Evolutionary conservation across 2,797 vertebrate genomes (phyloP), one percentile per base, ranked within the genome.

Genomic region (Sebastes steindachneri): DNA sequence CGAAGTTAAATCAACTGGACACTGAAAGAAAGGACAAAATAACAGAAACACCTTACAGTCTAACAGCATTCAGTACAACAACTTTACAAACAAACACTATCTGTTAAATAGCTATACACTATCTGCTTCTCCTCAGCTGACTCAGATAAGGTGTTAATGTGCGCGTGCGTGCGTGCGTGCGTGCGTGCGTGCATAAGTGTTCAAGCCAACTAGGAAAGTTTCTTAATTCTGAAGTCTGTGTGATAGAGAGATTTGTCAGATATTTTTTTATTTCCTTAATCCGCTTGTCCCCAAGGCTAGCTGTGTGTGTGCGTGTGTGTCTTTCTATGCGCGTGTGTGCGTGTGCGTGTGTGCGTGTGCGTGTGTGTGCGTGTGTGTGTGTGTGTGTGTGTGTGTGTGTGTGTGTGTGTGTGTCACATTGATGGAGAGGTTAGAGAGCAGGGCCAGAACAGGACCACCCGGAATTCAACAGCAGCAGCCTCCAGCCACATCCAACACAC

Each of bases 231-330:
- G n/a, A 75, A 82, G 77, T 89, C 83, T 80, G 75, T 80, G 83
- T 83, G 75, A 90, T 86, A 77, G 81, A 93, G 84, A 86, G 82
- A 93, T 92, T 93, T 92, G 79, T 90, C 81, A 53, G 77, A 88
- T 63, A 80, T 89, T 77, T 79, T 83, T 57, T 19, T 21, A 79
- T 91, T 82, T 83, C 71, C 71, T 89, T 92, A 92, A 93, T 93
- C 92, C 84, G 82, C 82, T 94, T 94, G 91, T 93, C 85, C 78
- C 85, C 68, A 84, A 87, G 84, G 73, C 73, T 89, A 75, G 79
- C 65, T 74, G 9, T 19, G 68, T 74, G 15, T 53, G 66, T 35
- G 33, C 66, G 68, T 78, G 87, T 87, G 88, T 90, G 68, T 80
- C 35, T 37, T 12, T 12, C 35, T 37, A 37, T 37, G 35, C 4